Evolutionary conservation across 2,888 invertebrate species (phyloP).

Genomic region (Synanthedon andrenaeformis): DNA sequence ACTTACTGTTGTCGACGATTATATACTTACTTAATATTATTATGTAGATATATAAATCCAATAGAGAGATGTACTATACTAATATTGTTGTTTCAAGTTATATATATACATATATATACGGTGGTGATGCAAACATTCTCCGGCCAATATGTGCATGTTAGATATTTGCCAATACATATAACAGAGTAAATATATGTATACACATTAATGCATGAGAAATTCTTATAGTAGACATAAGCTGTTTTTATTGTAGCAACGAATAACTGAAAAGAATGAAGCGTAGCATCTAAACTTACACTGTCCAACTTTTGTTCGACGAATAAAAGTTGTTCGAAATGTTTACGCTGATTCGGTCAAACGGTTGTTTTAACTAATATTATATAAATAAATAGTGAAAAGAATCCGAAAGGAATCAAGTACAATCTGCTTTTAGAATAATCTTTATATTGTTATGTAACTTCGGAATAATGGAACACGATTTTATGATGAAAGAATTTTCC

Average conservation of each 20-base stretch:
- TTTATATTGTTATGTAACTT: conserved; percentile 18
- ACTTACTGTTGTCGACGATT: conserved; percentile 49
- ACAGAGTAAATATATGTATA: conserved; percentile 36
- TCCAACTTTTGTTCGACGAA: neutral
- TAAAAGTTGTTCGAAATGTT: neutral
- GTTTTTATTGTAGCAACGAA: conserved; percentile 5
- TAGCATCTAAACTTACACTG: too few relatives aligned
- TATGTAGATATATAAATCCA: conserved; percentile 53
- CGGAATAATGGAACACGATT: conserved; percentile 37
- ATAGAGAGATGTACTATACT: conserved; percentile 56
- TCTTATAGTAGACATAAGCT: conserved; percentile 36
- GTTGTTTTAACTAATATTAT: conserved; percentile 12
- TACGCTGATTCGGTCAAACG: too few relatives aligned
- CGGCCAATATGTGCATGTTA: conserved; percentile 60
- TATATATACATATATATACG: conserved; percentile 46
- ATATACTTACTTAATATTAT: conserved; percentile 52
- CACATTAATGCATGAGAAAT: conserved; percentile 32
- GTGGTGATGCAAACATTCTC: conserved; percentile 52
- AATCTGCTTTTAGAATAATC: conserved; percentile 39
- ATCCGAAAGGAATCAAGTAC: conserved; percentile 50
- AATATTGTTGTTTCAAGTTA: conserved; percentile 42
- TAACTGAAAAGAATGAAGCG: too few relatives aligned
- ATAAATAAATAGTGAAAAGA: conserved; percentile 23
- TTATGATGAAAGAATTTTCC: conserved; percentile 56
- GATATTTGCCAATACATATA: conserved; percentile 50